These are phyloP conservation scores for Oenanthe melanoleuca DNA, from an alignment of 2,113 vertebrate genomes.

Conservation along the genomic window DNA sequence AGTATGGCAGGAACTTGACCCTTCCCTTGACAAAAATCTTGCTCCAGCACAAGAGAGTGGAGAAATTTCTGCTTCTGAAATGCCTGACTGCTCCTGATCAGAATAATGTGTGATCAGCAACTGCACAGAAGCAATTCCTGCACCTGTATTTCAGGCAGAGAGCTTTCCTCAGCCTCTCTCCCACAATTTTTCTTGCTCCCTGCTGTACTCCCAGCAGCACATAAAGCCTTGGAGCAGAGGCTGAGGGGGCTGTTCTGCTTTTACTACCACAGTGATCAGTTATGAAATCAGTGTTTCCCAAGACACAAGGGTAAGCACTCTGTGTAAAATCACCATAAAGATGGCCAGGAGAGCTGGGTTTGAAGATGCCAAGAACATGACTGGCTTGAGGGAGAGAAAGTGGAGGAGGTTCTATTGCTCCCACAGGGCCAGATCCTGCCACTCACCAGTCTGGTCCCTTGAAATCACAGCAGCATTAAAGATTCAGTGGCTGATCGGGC, in stretches of 20 bases:
- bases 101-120: neutral
- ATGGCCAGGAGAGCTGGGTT: neutral
- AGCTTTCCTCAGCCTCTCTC: neutral
- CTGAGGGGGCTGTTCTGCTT: neutral
- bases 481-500: rapidly evolving
- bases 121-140: neutral
- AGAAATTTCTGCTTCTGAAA: neutral
- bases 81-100: neutral
- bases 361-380: neutral
- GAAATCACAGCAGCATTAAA: neutral
- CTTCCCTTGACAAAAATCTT: neutral
- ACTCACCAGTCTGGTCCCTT: rapidly evolving
- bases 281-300: neutral
- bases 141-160: neutral
- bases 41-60: rapidly evolving
- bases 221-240: rapidly evolving
- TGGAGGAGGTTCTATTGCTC: neutral
- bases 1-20: neutral
- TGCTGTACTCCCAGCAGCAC: neutral
- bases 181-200: neutral
- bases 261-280: neutral
- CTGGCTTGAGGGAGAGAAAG: neutral
- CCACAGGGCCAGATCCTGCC: neutral
- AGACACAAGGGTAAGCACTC: neutral
- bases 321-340: neutral